These are phyloP conservation scores for Sipha flava DNA, from an alignment of 1,140 invertebrate species.

Conservation along the genomic window DNA sequence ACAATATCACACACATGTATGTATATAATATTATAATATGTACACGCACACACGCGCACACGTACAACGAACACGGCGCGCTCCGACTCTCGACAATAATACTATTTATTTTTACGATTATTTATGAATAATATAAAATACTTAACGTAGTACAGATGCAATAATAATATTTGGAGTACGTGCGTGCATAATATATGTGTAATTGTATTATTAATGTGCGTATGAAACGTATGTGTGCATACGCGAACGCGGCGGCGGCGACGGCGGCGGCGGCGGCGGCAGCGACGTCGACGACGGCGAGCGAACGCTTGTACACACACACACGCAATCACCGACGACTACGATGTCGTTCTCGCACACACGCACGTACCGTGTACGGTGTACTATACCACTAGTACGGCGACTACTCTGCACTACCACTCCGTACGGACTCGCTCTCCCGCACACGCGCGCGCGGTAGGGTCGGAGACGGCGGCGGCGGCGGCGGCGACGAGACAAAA, in stretches of 20 bases:
- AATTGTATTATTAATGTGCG: no score
- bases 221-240: background rate
- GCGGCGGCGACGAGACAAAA: conserved; percentile 26
- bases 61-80: background rate
- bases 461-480: background rate
- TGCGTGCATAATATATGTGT: no score
- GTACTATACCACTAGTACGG: no score
- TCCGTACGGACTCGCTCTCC: background rate
- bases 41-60: background rate
- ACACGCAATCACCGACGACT: no score
- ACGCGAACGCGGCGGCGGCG: background rate
- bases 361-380: background rate
- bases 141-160: no score
- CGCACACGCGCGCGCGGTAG: background rate
- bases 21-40: background rate
- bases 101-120: background rate
- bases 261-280: background rate
- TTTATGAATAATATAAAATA: background rate
- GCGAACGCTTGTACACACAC: conserved; percentile 1
- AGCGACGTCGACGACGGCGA: background rate
- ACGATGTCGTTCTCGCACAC: no score
- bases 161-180: no score
- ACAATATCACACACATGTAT: background rate
- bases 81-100: background rate
- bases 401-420: no score